Evolutionary conservation across 2,113 vertebrate genomes (phyloP), one percentile per base, ranked within the genome.

Genomic region (Coreoperca whiteheadi): DNA sequence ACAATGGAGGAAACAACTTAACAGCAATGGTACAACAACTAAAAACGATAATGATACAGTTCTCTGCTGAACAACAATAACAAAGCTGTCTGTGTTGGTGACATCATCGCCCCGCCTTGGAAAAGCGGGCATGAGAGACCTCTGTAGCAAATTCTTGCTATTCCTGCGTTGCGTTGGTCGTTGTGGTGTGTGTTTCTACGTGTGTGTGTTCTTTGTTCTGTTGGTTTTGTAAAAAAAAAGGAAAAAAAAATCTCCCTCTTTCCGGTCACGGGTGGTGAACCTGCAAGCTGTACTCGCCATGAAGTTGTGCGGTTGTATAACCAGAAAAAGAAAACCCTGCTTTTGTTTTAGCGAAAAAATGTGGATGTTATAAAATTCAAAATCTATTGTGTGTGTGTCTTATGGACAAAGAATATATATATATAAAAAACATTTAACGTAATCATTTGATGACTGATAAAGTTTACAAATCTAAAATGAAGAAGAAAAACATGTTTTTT

Each of bases 21-120:
- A 88, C 81, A 81, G 72, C 80, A 75, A 83, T 65, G 84, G 81
- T 77, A 82, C 77, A 79, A 83, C 68, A 43, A 72, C 79, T 63
- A 82, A 65, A 78, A 81, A 85, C 67, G 20, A 79, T 77, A 18
- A 23, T 14, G 41, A 86, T 50, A 53, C 79, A 51, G 83, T 80
- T 82, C 82, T 85, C 67, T 77, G 76, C 89, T 78, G 91, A 89
- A 84, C 64, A 83, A 87, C 80, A 73, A 67, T 77, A 81, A 88
- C 85, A 59, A 96, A 97, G 97, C 97, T 97, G 96, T 96, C 96
- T 97, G 96, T 96, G 93, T 94, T 93, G 95, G 95, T 96, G 96
- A 96, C 95, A 93, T 96, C 93, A 91, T 95, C 81, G 91, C 95
- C 93, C 88, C 87, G 94, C 94, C 96, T 95, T 95, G 95, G 94